Evolutionary conservation across 1,140 invertebrate species (phyloP).

Genomic region (Ostrea denselamellosa): DNA sequence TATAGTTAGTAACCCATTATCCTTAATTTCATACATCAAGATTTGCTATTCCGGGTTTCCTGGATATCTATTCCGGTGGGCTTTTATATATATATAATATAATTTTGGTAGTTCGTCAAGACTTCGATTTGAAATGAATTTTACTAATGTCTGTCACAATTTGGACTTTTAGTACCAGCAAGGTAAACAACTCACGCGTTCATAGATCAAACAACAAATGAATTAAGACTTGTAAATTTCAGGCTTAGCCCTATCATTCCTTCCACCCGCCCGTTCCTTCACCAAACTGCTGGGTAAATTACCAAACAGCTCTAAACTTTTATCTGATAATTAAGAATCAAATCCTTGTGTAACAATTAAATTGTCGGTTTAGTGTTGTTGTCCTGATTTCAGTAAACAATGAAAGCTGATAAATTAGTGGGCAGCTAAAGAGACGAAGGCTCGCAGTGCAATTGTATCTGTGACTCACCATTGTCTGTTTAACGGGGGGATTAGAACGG

Average conservation of each 20-base stretch:
- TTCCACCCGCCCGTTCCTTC: background rate
- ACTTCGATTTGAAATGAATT: too few relatives aligned
- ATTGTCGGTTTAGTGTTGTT: background rate
- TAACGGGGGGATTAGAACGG: background rate
- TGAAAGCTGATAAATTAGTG: background rate
- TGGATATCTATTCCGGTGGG: too few relatives aligned
- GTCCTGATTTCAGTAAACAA: conserved; percentile 11
- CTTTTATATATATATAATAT: too few relatives aligned
- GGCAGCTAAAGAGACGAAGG: background rate
- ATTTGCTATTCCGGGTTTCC: too few relatives aligned
- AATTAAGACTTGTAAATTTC: background rate
- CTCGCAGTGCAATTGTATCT: background rate
- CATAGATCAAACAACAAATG: too few relatives aligned
- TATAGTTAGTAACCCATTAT: too few relatives aligned
- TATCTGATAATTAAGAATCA: background rate
- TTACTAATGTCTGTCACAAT: too few relatives aligned
- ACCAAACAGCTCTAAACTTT: background rate
- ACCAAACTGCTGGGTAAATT: background rate
- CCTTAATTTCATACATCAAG: too few relatives aligned
- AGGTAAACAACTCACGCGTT: too few relatives aligned
- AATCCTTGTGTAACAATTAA: conserved; percentile 6
- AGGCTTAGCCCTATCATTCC: background rate
- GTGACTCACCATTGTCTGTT: background rate
- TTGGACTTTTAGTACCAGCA: too few relatives aligned
- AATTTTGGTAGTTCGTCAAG: too few relatives aligned